A percentile compares a stretch with the other conserved stretches of the same genome.
phyloP scores from a whole-genome alignment of 2,888 invertebrate species.

The Catocala nupta region DNA sequence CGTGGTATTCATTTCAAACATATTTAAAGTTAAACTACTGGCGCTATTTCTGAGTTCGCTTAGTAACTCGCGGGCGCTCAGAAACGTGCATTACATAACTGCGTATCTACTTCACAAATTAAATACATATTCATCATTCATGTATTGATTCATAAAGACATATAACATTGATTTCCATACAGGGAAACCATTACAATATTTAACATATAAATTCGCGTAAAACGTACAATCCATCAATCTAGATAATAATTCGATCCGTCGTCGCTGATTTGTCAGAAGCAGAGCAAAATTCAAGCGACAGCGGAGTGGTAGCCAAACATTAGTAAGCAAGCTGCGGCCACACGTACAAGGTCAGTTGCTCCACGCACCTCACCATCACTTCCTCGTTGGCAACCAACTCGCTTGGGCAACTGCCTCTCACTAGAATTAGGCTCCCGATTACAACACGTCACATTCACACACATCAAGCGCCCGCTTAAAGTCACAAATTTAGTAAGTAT shows the following conservation, averaged over 20 bases:
- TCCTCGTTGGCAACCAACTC: slow-evolving; percentile 77
- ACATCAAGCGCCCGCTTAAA: slow-evolving; percentile 31
- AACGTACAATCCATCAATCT: slow-evolving; percentile 10
- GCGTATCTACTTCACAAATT: too few relatives aligned
- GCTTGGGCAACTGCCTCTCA: slow-evolving; percentile 81
- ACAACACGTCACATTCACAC: slow-evolving; percentile 62
- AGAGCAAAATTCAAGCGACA: slow-evolving; percentile 36
- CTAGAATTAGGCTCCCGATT: slow-evolving; percentile 78
- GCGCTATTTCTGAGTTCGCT: too few relatives aligned
- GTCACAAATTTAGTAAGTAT: slow-evolving; percentile 23
- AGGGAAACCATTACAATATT: too few relatives aligned
- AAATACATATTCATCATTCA: too few relatives aligned
- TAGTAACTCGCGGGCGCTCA: too few relatives aligned
- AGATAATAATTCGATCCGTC: slow-evolving; percentile 32
- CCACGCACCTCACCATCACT: slow-evolving; percentile 76
- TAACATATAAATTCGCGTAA: neutral
- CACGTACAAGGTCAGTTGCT: slow-evolving; percentile 79
- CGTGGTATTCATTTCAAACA: too few relatives aligned
- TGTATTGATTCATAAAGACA: too few relatives aligned
- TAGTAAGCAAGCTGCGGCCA: slow-evolving; percentile 69
- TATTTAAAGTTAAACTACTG: too few relatives aligned
- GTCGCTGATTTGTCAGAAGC: slow-evolving; percentile 27
- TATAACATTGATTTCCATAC: too few relatives aligned
- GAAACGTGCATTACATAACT: too few relatives aligned
- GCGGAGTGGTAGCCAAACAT: slow-evolving; percentile 55